Percentiles rank a stretch among this genome's conserved stretches.
phyloP scores from a whole-genome alignment of 1,140 invertebrate genomes.

The Acarapis woodi region DNA sequence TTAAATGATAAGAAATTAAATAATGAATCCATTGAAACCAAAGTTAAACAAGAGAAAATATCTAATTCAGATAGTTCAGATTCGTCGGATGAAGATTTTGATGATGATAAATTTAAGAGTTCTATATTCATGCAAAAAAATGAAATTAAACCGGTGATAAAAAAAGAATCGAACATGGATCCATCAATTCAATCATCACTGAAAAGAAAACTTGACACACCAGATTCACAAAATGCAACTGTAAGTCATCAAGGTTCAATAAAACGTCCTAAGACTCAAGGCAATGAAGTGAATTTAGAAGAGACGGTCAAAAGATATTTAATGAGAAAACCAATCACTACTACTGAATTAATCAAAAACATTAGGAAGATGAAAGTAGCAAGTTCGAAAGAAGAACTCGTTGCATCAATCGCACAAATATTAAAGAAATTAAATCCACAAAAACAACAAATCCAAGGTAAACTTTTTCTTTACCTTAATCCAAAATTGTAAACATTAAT shows the following conservation, averaged over 20 bases:
- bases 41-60: slow-evolving; percentile 17
- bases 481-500: slow-evolving; percentile 6
- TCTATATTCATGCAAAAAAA: slow-evolving; percentile 8
- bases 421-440: slow-evolving; percentile 77
- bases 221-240: not conserved
- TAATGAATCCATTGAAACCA: not conserved
- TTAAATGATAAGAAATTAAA: not conserved
- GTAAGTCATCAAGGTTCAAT: not conserved
- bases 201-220: not conserved
- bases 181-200: not conserved
- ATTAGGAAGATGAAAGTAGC: slow-evolving; percentile 84
- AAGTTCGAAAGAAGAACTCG: slow-evolving; percentile 54
- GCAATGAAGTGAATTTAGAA: slow-evolving; percentile 65
- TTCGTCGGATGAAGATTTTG: slow-evolving; percentile 2
- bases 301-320: slow-evolving; percentile 74
- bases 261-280: not conserved
- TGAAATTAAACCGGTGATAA: slow-evolving; percentile 12
- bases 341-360: slow-evolving; percentile 71
- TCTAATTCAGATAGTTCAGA: slow-evolving; percentile 1
- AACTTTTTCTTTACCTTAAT: slow-evolving; percentile 67
- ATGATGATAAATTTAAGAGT: slow-evolving; percentile 5
- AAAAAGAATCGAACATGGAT: slow-evolving; percentile 4
- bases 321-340: slow-evolving; percentile 79
- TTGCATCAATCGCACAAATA: slow-evolving; percentile 72
- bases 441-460: slow-evolving; percentile 65